Base-by-base conservation (phyloP, 2,113 vertebrate species). In the Callaeas wilsoni region DNA sequence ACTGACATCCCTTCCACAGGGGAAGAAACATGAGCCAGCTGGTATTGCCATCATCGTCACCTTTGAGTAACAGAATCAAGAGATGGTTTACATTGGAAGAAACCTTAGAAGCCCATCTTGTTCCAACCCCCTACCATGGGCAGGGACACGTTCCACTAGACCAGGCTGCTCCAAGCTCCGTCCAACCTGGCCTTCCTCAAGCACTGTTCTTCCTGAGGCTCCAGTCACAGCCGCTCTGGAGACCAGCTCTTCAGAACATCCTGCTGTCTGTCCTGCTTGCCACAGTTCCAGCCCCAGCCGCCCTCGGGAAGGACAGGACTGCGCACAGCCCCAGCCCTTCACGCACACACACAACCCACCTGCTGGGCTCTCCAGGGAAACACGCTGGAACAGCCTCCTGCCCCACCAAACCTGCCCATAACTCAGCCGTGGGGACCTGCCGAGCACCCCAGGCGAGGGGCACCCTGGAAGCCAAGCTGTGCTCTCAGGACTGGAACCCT, bases 221-320 rank as follows among this genome's bases (percentile, higher is more conserved):
- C 8, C 13, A 18, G 35, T 37, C 74, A 57, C 0, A 0, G 67
- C 52, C 73, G 49, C 90, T n/a, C 32, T 29, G 53, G 53, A 37
- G 1, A 3, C 17, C 2, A 13, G 55, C 46, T 30, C 1, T 2
- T 27, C 5, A 17, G 50, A 52, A 55, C 9, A 30, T 20, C 47
- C 49, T 44, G 30, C 53, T 16, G 3, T 6, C 16, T 0, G 0
- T n/a, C n/a, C 71, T 41, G 46, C 39, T 16, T 2, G 2, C 57
- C 1, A 4, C 57, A 35, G 53, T 7, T 10, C 16, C 77, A 30
- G n/a, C 26, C 65, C 75, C 44, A 39, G 49, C 26, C 9, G 3
- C 29, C 53, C 35, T 10, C 1, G 1, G 5, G 33, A 29, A 44
- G 37, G 50, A 59, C 1, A 14, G 44, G 53, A 52, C n/a, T 17